A percentile compares a stretch with the other conserved stretches of the same genome.
phyloP scores from a whole-genome alignment of 1,140 invertebrate species.

The Platorchestia sp. region DNA sequence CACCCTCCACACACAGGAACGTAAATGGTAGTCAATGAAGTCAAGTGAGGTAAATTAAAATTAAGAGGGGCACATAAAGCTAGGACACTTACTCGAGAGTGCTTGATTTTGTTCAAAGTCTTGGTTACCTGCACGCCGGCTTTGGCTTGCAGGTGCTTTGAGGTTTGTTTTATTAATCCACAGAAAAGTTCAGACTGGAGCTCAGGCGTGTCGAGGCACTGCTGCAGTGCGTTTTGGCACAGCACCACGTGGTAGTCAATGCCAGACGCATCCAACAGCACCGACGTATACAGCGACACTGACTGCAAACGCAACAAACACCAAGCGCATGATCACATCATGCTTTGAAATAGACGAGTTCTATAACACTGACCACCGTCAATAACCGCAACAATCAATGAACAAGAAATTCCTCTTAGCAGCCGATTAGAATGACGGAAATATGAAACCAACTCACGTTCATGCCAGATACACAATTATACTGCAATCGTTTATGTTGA shows the following conservation, averaged over 20 bases:
- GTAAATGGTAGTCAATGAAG: background rate
- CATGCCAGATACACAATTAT: background rate
- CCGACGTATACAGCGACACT: conserved; percentile 93
- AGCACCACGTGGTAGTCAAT: conserved; percentile 96
- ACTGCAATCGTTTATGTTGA: background rate
- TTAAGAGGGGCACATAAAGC: conserved; percentile 41
- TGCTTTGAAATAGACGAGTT: conserved; percentile 16
- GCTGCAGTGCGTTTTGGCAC: conserved; percentile 92
- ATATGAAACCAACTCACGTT: background rate
- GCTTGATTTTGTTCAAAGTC: conserved; percentile 73
- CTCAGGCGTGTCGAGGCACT: conserved; percentile 89
- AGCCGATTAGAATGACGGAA: background rate
- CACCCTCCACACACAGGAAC: background rate
- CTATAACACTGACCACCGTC: background rate
- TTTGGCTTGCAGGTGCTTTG: conserved; percentile 85
- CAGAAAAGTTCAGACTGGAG: conserved; percentile 93
- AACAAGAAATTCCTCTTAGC: conserved; percentile 72
- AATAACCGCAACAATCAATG: conserved; percentile 91
- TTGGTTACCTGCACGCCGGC: conserved; percentile 92
- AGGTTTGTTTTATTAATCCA: conserved; percentile 92
- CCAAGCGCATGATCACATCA: conserved; percentile 42
- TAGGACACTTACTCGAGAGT: conserved; percentile 75
- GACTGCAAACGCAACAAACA: conserved; percentile 76
- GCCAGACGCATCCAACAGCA: conserved; percentile 91
- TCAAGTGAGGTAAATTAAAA: background rate